These are phyloP conservation scores for Pseudoatta argentina DNA, from an alignment of 1,140 invertebrate species.

Conservation along the genomic window DNA sequence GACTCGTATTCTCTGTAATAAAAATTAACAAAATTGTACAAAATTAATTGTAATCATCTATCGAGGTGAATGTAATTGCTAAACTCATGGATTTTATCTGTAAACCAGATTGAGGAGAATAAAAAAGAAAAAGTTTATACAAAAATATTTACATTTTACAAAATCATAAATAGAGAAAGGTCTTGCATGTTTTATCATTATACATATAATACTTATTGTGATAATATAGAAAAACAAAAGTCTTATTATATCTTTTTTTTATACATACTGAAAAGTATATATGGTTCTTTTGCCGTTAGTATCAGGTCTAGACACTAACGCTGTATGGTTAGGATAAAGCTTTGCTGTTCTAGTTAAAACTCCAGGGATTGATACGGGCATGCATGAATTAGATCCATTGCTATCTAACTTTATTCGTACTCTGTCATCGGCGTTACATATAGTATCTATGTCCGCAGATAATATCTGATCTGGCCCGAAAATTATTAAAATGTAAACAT, in stretches of 20 bases:
- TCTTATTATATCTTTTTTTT: neutral
- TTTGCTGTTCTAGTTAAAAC: constrained; percentile 89
- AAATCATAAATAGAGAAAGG: neutral
- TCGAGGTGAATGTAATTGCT: neutral
- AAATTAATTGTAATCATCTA: neutral
- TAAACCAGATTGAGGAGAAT: neutral
- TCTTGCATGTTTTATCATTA: neutral
- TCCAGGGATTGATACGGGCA: constrained; percentile 92
- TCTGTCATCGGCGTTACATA: constrained; percentile 87
- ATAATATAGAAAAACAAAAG: neutral
- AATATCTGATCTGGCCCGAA: constrained; percentile 91
- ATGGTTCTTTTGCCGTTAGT: constrained; percentile 85
- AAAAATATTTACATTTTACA: neutral
- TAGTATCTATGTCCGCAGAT: constrained; percentile 87
- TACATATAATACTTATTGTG: neutral
- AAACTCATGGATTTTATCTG: no score
- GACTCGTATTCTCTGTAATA: constrained; percentile 91
- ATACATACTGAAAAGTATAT: constrained; percentile 90
- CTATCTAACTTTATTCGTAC: constrained; percentile 90
- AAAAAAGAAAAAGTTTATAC: neutral
- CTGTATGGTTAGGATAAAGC: constrained; percentile 90
- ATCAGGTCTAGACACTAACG: constrained; percentile 89
- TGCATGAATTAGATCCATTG: constrained; percentile 85
- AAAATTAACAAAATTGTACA: constrained; percentile 45
- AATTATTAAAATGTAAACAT: constrained; percentile 59